Base-by-base conservation (phyloP, 2,888 invertebrate species). In the Phortica okadai region DNA sequence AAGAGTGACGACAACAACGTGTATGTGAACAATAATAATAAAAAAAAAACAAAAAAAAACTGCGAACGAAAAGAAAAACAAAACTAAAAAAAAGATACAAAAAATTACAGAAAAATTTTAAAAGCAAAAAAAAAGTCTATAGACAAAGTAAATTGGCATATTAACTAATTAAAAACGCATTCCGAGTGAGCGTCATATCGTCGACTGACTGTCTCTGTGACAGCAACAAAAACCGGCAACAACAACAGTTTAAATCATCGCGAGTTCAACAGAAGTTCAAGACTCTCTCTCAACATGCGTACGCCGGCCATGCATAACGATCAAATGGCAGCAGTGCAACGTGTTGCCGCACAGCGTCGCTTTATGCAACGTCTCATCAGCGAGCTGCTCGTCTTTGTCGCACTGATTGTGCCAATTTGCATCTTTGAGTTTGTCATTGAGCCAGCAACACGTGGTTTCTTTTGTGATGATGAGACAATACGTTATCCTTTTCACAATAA, bases 391-490 rank as follows among this genome's bases (percentile, higher is more conserved):
- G 77, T 90, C 16, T 73, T 87, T 3, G 78, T 87, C 21, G 77
- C 83, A 14, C 81, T 90, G 7, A 0, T 78, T 0, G 83, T 90
- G 74, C 89, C 90, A 50, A 80, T 88, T 25, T 78, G 79, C 58
- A 80, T 90, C 73, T 89, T 74, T 74, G 90, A 90, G 79, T 86
- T 84, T 25, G 85, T 74, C 11, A 79, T 89, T 14, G 89, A 90
- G 62, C 90, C 90, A 0, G 81, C 80, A 14, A 83, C 83, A 0
- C 84, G 90, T 0, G 90, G 90, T 45, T 90, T 90, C 84, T 90
- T 90, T 77, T 90, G 90, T 74, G 82, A 84, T 59, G 90, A 90
- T 66, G 89, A 90, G 77, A 84, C 82, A 16, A 86, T 90, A 59
- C 82, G 82, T 0, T 90, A 90, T 74, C 90, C 90, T 11, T 90